These are phyloP conservation scores for Malurus cyaneus DNA, from an alignment of 2,113 vertebrate species.

Conservation along the genomic window DNA sequence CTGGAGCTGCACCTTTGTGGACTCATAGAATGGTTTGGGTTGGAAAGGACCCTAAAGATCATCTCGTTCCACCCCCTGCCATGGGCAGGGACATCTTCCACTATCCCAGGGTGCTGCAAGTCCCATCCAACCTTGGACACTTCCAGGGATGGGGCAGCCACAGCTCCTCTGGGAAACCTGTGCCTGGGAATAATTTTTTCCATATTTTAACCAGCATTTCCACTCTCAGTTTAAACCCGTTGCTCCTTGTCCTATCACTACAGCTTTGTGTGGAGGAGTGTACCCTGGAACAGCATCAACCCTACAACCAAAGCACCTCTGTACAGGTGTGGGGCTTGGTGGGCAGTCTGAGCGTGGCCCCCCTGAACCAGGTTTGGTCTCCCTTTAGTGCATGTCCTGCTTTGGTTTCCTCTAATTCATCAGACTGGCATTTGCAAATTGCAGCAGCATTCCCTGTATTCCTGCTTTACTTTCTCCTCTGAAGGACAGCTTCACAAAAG, in stretches of 20 bases:
- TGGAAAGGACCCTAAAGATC: not conserved
- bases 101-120: not conserved
- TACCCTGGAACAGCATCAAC: not conserved
- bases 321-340: not conserved
- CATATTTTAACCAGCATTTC: not conserved
- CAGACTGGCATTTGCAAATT: not conserved
- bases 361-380: not conserved
- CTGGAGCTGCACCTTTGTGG: not conserved
- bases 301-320: not conserved
- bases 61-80: not conserved
- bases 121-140: accelerated
- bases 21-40: accelerated
- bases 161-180: not conserved
- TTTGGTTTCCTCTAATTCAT: not conserved
- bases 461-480: not conserved
- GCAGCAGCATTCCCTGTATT: not conserved
- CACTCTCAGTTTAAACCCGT: not conserved
- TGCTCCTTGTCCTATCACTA: not conserved
- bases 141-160: not conserved
- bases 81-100: not conserved
- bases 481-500: not conserved
- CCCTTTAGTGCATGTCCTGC: not conserved
- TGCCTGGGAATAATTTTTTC: not conserved
- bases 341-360: not conserved
- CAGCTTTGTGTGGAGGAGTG: not conserved